These are phyloP conservation scores for Jordanella pulchra DNA, from an alignment of 2,797 vertebrate genomes.

Conservation along the genomic window DNA sequence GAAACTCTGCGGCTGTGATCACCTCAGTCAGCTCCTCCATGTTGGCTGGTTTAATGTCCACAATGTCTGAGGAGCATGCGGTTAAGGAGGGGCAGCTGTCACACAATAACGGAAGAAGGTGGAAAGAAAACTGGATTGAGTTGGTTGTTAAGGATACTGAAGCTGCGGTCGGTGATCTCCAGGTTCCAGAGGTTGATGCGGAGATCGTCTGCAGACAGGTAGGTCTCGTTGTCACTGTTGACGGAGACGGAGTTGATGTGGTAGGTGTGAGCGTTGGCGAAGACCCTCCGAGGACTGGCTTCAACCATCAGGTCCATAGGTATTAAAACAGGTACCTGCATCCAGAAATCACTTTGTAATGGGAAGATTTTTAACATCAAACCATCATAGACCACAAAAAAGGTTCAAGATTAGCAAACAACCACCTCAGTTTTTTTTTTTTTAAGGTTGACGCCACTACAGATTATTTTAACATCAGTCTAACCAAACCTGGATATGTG, in stretches of 20 bases:
- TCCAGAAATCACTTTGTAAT: background rate
- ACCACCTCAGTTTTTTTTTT: too few relatives aligned
- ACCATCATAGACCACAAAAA: too few relatives aligned
- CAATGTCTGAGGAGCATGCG: slow-evolving; percentile 84
- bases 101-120: background rate
- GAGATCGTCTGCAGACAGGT: slow-evolving; percentile 97
- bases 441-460: too few relatives aligned
- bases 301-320: slow-evolving; percentile 99
- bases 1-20: slow-evolving; percentile 97
- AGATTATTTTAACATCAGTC: too few relatives aligned
- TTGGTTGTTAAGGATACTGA: slow-evolving; percentile 87
- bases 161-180: slow-evolving; percentile 98
- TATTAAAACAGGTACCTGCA: slow-evolving; percentile 94
- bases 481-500: too few relatives aligned
- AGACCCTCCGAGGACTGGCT: slow-evolving; percentile 95
- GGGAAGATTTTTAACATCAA: too few relatives aligned
- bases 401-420: too few relatives aligned
- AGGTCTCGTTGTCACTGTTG: slow-evolving; percentile 97
- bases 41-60: slow-evolving; percentile 98
- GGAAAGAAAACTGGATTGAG: too few relatives aligned
- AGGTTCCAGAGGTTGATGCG: slow-evolving; percentile 98
- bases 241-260: slow-evolving; percentile 99
- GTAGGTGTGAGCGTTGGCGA: slow-evolving; percentile 97
- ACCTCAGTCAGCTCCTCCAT: slow-evolving; percentile 99
- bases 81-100: slow-evolving; percentile 74